A percentile compares a stretch with the other conserved stretches of the same genome.
These are phyloP conservation scores for Gasterosteus nipponicus DNA, from an alignment of 2,113 vertebrate genomes.

Conservation along the genomic window DNA sequence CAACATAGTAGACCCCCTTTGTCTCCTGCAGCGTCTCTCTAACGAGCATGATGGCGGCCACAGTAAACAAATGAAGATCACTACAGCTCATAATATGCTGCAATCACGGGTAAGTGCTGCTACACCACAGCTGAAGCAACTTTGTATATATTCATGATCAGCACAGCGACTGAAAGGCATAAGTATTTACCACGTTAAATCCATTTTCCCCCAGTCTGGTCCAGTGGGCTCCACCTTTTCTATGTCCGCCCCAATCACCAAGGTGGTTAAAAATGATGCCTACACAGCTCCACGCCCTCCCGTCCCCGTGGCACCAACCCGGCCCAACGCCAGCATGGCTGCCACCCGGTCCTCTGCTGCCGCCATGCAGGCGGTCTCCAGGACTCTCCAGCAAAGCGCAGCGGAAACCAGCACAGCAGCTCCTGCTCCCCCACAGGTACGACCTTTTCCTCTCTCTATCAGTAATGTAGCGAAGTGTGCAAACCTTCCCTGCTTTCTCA, in stretches of 20 bases:
- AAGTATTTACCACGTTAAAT: not conserved
- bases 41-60: constrained; percentile 80
- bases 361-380: constrained; percentile 85
- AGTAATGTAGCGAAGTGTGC: not conserved
- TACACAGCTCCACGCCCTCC: constrained; percentile 88
- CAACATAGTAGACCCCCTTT: constrained; percentile 1
- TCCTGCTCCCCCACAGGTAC: constrained; percentile 80
- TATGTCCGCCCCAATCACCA: constrained; percentile 90
- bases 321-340: constrained; percentile 72
- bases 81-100: constrained; percentile 81
- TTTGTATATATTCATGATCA: not conserved
- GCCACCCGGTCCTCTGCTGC: constrained; percentile 72
- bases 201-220: constrained; percentile 74
- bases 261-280: constrained; percentile 96
- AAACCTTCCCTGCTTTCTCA: too few relatives aligned
- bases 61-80: constrained; percentile 91
- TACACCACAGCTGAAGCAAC: not conserved
- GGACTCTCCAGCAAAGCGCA: constrained; percentile 82
- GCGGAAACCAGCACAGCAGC: constrained; percentile 57
- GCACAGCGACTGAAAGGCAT: not conserved
- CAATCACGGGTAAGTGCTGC: constrained; percentile 84
- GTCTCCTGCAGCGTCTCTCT: constrained; percentile 54
- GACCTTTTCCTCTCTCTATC: constrained; percentile 27
- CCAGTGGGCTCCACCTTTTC: constrained; percentile 84
- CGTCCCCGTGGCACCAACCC: constrained; percentile 67